Percentiles rank a stretch among this genome's conserved stretches.
phyloP scores from a whole-genome alignment of 2,888 invertebrate species.

The Falcaria lacertinaria region DNA sequence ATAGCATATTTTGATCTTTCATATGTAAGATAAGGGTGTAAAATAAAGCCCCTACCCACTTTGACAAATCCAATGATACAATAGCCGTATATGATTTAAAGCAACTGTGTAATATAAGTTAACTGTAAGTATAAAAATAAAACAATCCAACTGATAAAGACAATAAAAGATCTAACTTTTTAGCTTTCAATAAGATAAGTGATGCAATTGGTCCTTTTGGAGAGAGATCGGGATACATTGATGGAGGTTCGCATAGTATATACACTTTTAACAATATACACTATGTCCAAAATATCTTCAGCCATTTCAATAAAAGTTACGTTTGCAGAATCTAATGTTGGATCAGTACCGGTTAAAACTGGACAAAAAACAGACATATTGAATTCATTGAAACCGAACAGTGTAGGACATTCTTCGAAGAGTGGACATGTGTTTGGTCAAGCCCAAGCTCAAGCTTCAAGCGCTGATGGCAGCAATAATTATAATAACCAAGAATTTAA shows the following conservation, averaged over 20 bases:
- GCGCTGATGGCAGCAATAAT: background rate
- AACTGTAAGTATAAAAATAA: too few relatives aligned
- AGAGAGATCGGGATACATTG: conserved; percentile 9
- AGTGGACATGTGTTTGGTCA: background rate
- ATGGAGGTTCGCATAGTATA: conserved; percentile 6
- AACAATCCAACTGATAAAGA: too few relatives aligned
- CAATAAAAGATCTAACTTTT: background rate
- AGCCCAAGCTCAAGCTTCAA: background rate
- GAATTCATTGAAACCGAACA: background rate
- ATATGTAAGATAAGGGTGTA: too few relatives aligned
- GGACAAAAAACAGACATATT: background rate
- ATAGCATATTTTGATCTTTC: too few relatives aligned
- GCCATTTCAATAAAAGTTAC: too few relatives aligned
- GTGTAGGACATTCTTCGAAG: background rate
- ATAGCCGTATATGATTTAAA: too few relatives aligned
- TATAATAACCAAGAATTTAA: too few relatives aligned
- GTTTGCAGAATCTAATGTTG: background rate
- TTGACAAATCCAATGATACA: too few relatives aligned
- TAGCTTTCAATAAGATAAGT: background rate
- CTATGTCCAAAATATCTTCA: too few relatives aligned
- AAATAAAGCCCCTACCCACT: too few relatives aligned
- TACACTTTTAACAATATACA: too few relatives aligned
- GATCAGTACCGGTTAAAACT: background rate
- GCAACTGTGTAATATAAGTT: too few relatives aligned
- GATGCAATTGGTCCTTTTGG: conserved; percentile 12